Percentiles rank a stretch among this genome's conserved stretches.
phyloP scores from a whole-genome alignment of 2,888 invertebrate species.

The Dynastes maya region DNA sequence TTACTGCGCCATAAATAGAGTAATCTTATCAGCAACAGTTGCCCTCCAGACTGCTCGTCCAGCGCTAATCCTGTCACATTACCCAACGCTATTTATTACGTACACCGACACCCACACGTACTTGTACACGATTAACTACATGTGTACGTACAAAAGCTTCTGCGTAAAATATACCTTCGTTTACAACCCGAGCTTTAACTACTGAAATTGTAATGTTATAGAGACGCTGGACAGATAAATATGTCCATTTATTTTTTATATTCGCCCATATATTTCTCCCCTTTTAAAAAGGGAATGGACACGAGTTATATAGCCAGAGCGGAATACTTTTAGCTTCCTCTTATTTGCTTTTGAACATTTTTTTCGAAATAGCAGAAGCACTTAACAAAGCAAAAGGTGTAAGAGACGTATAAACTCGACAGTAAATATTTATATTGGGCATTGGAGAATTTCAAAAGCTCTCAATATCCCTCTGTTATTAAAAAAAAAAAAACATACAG shows the following conservation, averaged over 20 bases:
- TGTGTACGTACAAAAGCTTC: constrained; percentile 15
- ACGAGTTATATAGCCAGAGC: too few species aligned
- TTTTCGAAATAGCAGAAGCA: too few species aligned
- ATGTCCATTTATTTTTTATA: constrained; percentile 1
- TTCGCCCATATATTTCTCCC: too few species aligned
- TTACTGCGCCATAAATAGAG: constrained; percentile 35
- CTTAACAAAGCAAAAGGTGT: too few species aligned
- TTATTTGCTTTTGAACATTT: too few species aligned
- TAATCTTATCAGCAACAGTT: constrained; percentile 48
- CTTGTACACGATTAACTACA: constrained; percentile 23
- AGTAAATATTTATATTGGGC: too few species aligned
- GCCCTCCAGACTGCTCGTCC: constrained; percentile 44
- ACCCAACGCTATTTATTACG: constrained; percentile 36
- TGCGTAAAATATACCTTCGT: constrained; percentile 18
- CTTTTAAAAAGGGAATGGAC: too few species aligned
- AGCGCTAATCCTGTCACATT: constrained; percentile 46
- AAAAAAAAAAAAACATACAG: too few species aligned
- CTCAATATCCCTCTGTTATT: too few species aligned
- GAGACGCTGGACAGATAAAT: background rate
- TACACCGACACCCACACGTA: constrained; percentile 17
- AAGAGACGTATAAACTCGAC: too few species aligned
- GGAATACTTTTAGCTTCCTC: too few species aligned
- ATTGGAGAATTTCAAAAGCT: too few species aligned
- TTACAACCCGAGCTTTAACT: constrained; percentile 6
- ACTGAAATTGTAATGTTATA: constrained; percentile 7